phyloP scores from a whole-genome alignment of 1,140 invertebrate species.

The Pseudomyrmex sp. region DNA sequence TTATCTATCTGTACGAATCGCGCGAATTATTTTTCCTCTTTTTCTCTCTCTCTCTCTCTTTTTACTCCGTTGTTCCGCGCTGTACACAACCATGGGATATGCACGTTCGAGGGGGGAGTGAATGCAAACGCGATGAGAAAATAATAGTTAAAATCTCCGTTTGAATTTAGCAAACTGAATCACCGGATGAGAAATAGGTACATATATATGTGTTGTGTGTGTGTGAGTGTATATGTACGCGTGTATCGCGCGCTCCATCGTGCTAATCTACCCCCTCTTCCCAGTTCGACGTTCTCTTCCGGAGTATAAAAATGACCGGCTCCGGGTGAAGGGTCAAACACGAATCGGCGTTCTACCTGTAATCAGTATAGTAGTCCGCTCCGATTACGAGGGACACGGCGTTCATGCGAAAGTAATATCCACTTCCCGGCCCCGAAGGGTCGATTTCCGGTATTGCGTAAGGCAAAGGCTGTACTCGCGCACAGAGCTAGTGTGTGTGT shows the following conservation, averaged over 20 bases:
- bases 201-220: no score
- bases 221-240: background rate
- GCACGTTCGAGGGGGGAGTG: no score
- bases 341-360: constrained; percentile 52
- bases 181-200: constrained; percentile 13
- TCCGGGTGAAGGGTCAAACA: constrained; percentile 45
- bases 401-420: constrained; percentile 68
- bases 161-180: constrained; percentile 35
- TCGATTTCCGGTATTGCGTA: constrained; percentile 72
- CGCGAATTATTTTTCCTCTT: no score
- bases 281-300: constrained; percentile 35
- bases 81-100: background rate
- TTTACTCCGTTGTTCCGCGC: background rate
- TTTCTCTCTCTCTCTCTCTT: no score
- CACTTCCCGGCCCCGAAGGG: constrained; percentile 60
- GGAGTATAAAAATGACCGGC: constrained; percentile 34
- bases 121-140: no score
- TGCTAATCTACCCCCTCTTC: constrained; percentile 23
- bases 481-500: constrained; percentile 50
- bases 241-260: constrained; percentile 25
- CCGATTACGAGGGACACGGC: constrained; percentile 48
- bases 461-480: constrained; percentile 52
- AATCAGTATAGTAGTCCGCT: constrained; percentile 42
- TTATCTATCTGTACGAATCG: constrained; percentile 24
- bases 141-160: background rate